These are phyloP conservation scores for Centropus bengalensis DNA, from an alignment of 2,113 vertebrate species.

Conservation along the genomic window DNA sequence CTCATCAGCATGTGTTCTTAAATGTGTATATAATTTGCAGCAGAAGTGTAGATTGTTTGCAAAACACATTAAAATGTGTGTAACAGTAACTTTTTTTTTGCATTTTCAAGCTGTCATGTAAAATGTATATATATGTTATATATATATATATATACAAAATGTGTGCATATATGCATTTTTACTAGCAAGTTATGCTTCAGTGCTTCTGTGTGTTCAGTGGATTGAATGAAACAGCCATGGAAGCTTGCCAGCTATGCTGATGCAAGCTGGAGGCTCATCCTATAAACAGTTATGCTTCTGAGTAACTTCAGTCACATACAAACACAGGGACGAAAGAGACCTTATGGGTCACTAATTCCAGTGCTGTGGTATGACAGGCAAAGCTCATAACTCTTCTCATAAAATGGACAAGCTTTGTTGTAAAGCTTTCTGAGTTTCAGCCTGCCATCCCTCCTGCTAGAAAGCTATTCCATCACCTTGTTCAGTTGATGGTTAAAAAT, in stretches of 20 bases:
- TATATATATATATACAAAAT: not conserved
- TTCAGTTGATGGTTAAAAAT: not conserved
- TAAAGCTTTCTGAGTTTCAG: not conserved
- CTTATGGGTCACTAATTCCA: not conserved
- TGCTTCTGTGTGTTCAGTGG: not conserved
- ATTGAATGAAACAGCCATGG: not conserved
- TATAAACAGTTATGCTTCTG: slow-evolving; percentile 59
- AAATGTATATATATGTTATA: not conserved
- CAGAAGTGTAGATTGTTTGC: not conserved
- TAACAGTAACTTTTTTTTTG: not conserved
- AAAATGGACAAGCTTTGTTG: not conserved
- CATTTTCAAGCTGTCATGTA: not conserved
- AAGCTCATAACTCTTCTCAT: not conserved
- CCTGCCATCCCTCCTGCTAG: not conserved
- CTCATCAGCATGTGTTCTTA: not conserved
- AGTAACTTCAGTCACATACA: slow-evolving; percentile 41
- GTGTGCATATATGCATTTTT: not conserved
- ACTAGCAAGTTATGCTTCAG: not conserved
- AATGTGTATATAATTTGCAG: not conserved
- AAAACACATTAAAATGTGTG: not conserved
- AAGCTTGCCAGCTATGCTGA: slow-evolving; percentile 21
- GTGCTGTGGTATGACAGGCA: not conserved
- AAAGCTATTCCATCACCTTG: not conserved
- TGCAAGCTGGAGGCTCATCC: slow-evolving; percentile 14
- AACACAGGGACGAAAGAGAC: not conserved